Percentiles rank a stretch among this genome's conserved stretches.
These are phyloP conservation scores for Zophobas atratus DNA, from an alignment of 1,140 invertebrate species.

Conservation along the genomic window DNA sequence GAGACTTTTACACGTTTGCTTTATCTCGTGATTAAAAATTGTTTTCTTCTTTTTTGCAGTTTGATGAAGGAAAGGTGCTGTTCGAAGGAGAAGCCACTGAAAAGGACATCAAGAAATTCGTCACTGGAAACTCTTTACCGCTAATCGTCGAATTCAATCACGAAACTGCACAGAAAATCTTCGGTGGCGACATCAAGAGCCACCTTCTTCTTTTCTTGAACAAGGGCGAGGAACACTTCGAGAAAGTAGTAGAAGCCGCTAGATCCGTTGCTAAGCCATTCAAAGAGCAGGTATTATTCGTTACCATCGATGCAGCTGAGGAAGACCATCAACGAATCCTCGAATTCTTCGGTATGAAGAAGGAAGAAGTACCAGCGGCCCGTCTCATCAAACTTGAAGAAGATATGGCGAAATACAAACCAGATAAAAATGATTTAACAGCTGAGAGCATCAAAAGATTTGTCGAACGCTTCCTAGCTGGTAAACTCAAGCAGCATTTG, in stretches of 20 bases:
- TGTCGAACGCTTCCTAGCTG: slow-evolving; percentile 90
- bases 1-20: slow-evolving; percentile 55
- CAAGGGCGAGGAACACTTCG: slow-evolving; percentile 88
- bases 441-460: slow-evolving; percentile 87
- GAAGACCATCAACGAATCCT: slow-evolving; percentile 97
- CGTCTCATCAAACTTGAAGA: slow-evolving; percentile 96
- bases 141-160: slow-evolving; percentile 98
- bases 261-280: slow-evolving; percentile 89
- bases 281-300: slow-evolving; percentile 94
- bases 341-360: slow-evolving; percentile 99
- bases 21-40: not conserved
- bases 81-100: slow-evolving; percentile 82
- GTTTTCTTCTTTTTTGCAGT: slow-evolving; percentile 72
- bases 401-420: slow-evolving; percentile 99
- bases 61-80: slow-evolving; percentile 92
- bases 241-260: slow-evolving; percentile 80
- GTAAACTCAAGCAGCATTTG: slow-evolving; percentile 95
- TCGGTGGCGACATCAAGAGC: slow-evolving; percentile 97
- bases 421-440: slow-evolving; percentile 83
- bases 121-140: slow-evolving; percentile 89
- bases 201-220: slow-evolving; percentile 97
- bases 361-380: slow-evolving; percentile 91
- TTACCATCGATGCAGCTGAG: slow-evolving; percentile 95
- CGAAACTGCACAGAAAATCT: slow-evolving; percentile 97
- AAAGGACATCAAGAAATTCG: slow-evolving; percentile 86